Base-by-base conservation (phyloP, 1,140 invertebrate species). In the Lordiphosa stackelbergi region DNA sequence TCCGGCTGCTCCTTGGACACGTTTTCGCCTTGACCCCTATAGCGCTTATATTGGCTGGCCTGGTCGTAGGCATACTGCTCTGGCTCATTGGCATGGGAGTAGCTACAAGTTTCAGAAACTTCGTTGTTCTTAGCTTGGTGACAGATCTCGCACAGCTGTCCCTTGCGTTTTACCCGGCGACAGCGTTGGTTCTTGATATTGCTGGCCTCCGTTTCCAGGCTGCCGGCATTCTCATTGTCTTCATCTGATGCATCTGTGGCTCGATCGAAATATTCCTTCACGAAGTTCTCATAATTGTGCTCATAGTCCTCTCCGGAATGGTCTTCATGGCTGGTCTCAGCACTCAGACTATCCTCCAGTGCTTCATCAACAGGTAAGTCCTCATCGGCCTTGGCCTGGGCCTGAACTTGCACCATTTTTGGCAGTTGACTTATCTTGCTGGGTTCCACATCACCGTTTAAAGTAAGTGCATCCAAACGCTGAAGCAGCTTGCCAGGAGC, bases 41-140 rank as follows among this genome's bases (percentile, higher is more conserved):
- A 83, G 9, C 62, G 65, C 11, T 61, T 78, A 38, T 70, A 85
- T 16, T 81, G 53, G 22, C 38, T 73, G 61, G 70, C 75, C 12
- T 56, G 69, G 49, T 45, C 70, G 43, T 71, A 86, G 28, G 68
- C 65, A 55, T 79, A 86, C 16, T 53, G 46, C 48, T 75, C 43
- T 6, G 85, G 85, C 46, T 75, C 40, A 6, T 53, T 63, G 19
- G 66, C 70, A 5, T 62, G 61, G 2, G 77, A 75, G 49, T 85
- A 86, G 31, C 73, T 85, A 65, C 85, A 86, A 0, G 57, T 85
- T 45, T 86, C 85, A 5, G 79, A 75, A 3, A 78, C 53, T 31
- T 86, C 73, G 13, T 78, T 74, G 53, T 71, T 75, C 9, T 64
- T 63, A 2, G 60, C 28, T 46, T 79, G 65, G 2, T 62, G 48